These are phyloP conservation scores for Eidolon dupreanum DNA, from an alignment of 2,797 vertebrate species.

Conservation along the genomic window DNA sequence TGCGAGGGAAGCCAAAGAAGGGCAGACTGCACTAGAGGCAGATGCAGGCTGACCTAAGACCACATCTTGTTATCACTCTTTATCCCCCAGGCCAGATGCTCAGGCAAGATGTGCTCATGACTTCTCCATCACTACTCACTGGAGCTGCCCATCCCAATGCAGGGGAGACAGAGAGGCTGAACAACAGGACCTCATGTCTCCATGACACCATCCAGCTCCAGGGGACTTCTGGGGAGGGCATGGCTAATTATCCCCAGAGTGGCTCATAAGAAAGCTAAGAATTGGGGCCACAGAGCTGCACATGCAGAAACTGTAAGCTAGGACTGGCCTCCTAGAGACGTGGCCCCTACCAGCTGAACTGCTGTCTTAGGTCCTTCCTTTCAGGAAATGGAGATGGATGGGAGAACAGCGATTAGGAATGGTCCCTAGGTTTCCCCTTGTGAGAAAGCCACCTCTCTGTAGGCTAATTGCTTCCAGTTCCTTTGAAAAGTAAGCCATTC, in stretches of 20 bases:
- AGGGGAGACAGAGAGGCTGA: neutral
- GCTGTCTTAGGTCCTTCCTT: neutral
- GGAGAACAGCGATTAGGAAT: neutral
- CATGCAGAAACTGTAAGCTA: neutral
- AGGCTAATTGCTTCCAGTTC: neutral
- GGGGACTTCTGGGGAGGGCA: neutral
- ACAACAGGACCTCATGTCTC: neutral
- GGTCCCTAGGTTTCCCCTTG: neutral
- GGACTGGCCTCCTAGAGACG: too few relatives aligned
- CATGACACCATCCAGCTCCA: neutral
- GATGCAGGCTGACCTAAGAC: neutral
- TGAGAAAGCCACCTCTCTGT: neutral
- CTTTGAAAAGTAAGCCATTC: constrained; percentile 12
- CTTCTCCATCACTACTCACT: neutral
- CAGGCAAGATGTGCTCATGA: neutral
- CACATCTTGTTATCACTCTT: neutral
- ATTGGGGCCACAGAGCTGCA: neutral
- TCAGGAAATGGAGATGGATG: neutral
- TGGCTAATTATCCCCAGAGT: neutral
- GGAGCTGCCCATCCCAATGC: neutral
- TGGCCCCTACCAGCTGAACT: neutral
- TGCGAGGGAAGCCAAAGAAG: neutral
- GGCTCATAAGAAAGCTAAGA: neutral
- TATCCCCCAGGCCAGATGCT: neutral
- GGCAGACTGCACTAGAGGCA: neutral